Evolutionary conservation across 2,113 vertebrate genomes (phyloP).

Genomic region (Pygoscelis adeliae): DNA sequence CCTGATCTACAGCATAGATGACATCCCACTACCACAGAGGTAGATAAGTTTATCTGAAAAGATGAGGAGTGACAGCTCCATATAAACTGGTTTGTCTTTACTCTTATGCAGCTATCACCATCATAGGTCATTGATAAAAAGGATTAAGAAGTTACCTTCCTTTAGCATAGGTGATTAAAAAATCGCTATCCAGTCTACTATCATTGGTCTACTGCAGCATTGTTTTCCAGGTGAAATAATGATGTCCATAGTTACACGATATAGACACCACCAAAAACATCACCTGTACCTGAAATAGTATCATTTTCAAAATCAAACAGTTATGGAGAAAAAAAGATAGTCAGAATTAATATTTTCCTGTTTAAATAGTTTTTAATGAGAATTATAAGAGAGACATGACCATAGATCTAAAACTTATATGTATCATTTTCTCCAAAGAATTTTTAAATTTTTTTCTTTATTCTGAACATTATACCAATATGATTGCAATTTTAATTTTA

Average conservation of each 20-base stretch:
- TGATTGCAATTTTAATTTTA: neutral
- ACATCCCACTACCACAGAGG: neutral
- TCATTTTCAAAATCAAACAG: neutral
- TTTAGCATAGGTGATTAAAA: neutral
- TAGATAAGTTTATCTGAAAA: neutral
- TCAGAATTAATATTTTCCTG: neutral
- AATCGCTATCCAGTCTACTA: rapidly evolving
- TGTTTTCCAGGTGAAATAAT: neutral
- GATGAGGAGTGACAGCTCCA: neutral
- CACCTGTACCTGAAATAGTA: neutral
- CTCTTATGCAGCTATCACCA: neutral
- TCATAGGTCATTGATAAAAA: neutral
- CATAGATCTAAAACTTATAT: neutral
- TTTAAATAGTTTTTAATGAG: neutral
- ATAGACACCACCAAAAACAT: neutral
- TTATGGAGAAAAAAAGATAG: neutral
- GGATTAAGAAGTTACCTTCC: neutral
- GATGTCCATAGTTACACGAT: neutral
- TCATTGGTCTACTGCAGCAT: neutral
- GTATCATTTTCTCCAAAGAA: neutral
- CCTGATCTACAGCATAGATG: neutral
- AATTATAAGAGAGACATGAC: neutral
- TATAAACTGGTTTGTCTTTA: neutral
- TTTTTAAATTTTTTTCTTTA: neutral
- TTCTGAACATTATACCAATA: neutral